Evolutionary conservation across 2,888 invertebrate species (phyloP).

Genomic region (Timandra comae): DNA sequence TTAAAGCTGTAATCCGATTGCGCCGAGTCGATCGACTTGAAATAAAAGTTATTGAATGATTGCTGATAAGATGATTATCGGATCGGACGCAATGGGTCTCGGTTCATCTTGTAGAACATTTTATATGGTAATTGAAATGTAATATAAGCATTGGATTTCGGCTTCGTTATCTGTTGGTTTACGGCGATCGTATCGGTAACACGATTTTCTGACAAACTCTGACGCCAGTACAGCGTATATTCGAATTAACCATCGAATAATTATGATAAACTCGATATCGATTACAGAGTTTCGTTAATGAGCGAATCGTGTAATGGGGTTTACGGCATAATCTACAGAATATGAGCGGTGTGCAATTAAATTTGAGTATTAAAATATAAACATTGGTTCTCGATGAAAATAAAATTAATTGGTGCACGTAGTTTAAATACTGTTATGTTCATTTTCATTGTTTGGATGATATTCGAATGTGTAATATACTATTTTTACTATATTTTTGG

Average conservation of each 20-base stretch:
- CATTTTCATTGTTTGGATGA: too few species aligned
- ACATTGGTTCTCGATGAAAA: too few species aligned
- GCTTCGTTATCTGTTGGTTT: constrained; percentile 60
- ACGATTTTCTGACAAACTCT: constrained; percentile 31
- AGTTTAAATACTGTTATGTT: too few species aligned
- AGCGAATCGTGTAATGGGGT: constrained; percentile 29
- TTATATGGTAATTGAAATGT: constrained; percentile 75
- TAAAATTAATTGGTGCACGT: too few species aligned
- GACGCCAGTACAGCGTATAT: constrained; percentile 16
- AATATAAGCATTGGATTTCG: constrained; percentile 62
- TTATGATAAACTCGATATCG: constrained; percentile 53
- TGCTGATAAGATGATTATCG: constrained; percentile 76
- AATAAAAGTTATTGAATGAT: constrained; percentile 73
- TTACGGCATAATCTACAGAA: constrained; percentile 10
- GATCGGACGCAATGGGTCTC: constrained; percentile 52
- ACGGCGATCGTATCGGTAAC: constrained; percentile 38
- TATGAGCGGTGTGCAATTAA: constrained; percentile 15
- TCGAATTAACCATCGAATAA: constrained; percentile 34
- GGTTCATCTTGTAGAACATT: constrained; percentile 58
- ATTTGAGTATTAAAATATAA: constrained; percentile 5
- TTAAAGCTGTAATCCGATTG: constrained; percentile 37
- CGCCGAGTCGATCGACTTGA: constrained; percentile 37
- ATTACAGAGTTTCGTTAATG: constrained; percentile 51
- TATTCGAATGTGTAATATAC: too few species aligned
- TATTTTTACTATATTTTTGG: too few species aligned